These are phyloP conservation scores for Larimichthys crocea DNA, from an alignment of 2,113 vertebrate genomes.

Conservation along the genomic window DNA sequence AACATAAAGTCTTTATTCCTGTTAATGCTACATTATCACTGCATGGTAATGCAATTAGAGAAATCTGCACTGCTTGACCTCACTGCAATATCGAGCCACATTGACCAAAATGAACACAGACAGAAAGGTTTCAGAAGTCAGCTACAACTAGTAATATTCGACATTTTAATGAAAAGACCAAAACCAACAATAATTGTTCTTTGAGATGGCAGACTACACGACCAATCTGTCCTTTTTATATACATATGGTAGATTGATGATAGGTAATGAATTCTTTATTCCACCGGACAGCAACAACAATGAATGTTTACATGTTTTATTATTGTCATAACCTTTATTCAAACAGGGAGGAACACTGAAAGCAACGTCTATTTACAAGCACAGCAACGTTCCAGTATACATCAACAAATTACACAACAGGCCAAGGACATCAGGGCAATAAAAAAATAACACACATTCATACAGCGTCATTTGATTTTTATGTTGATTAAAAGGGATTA, in stretches of 20 bases:
- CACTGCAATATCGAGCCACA: neutral
- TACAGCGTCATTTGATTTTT: no score
- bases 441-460: no score
- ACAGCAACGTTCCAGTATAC: no score
- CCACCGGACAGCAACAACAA: neutral
- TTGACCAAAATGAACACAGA: neutral
- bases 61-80: conserved; percentile 1
- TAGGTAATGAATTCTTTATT: neutral
- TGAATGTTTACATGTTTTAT: neutral
- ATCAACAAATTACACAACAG: no score
- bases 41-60: conserved; percentile 1
- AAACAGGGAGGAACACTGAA: no score
- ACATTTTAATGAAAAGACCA: neutral
- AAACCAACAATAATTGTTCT: neutral
- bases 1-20: neutral
- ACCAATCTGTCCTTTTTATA: neutral
- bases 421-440: no score
- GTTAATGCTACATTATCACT: neutral
- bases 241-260: neutral
- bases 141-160: neutral
- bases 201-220: neutral
- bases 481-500: no score
- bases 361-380: no score
- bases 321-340: no score
- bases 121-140: neutral